A percentile compares a stretch with the other conserved stretches of the same genome.
These are phyloP conservation scores for Euplexia lucipara DNA, from an alignment of 2,888 invertebrate species.

Conservation along the genomic window DNA sequence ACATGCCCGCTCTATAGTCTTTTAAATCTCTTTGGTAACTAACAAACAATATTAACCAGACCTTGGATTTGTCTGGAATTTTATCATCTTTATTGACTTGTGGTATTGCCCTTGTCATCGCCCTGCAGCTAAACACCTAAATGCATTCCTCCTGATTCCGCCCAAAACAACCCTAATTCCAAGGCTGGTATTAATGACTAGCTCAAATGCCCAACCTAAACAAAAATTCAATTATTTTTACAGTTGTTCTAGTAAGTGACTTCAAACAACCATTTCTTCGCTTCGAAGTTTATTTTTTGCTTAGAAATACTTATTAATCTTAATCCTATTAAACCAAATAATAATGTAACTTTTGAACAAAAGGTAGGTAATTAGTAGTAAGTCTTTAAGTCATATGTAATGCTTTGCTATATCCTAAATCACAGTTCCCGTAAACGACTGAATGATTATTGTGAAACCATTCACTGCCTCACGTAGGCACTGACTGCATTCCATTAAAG, in stretches of 20 bases:
- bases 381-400: background rate
- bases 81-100: constrained; percentile 63
- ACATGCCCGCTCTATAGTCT: too few species aligned
- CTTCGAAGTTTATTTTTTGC: too few species aligned
- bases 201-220: background rate
- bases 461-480: background rate
- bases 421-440: background rate
- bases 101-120: constrained; percentile 68
- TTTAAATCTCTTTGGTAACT: too few species aligned
- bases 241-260: too few species aligned
- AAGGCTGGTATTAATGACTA: background rate
- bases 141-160: constrained; percentile 65
- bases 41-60: too few species aligned
- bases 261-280: too few species aligned
- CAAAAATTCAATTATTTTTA: too few species aligned
- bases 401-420: background rate
- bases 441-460: background rate
- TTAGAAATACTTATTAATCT: too few species aligned
- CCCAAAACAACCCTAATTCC: too few species aligned
- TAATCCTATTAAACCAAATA: background rate
- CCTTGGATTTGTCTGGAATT: constrained; percentile 30
- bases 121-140: constrained; percentile 68
- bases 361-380: background rate
- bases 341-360: too few species aligned
- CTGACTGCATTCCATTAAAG: background rate